These are phyloP conservation scores for Amblyopsis hoosieri DNA, from an alignment of 2,797 vertebrate genomes.

Conservation along the genomic window DNA sequence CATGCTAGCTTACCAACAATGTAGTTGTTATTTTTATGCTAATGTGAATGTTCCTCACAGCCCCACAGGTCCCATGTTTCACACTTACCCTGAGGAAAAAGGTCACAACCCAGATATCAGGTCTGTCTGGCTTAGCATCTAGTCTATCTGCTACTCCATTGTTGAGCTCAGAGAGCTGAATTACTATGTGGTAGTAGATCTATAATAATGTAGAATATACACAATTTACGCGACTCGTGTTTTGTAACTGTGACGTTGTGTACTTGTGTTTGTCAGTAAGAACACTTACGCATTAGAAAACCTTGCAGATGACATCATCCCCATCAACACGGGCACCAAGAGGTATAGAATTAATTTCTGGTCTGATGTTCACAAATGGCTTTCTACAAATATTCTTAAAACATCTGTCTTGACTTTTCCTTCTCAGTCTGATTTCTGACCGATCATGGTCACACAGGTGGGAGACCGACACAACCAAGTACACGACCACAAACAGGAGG, in stretches of 20 bases:
- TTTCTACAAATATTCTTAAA: neutral
- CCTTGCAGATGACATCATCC: constrained; percentile 51
- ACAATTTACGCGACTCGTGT: neutral
- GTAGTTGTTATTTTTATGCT: constrained; percentile 6
- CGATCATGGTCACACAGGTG: constrained; percentile 53
- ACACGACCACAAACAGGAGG: constrained; percentile 50
- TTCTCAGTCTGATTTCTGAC: constrained; percentile 34
- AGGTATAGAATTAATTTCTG: constrained; percentile 45
- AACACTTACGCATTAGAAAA: constrained; percentile 29
- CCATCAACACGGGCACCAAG: constrained; percentile 41
- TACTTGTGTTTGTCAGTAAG: constrained; percentile 33
- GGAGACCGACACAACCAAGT: constrained; percentile 42
- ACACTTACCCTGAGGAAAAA: constrained; percentile 15
- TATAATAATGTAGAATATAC: too few species aligned
- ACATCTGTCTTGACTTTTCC: neutral
- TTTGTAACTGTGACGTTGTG: constrained; percentile 4
- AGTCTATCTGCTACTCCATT: neutral
- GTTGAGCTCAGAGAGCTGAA: neutral
- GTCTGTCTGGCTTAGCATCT: constrained; percentile 21
- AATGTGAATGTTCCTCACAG: constrained; percentile 27
- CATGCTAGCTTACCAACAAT: neutral
- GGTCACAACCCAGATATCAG: constrained; percentile 27
- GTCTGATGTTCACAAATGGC: neutral
- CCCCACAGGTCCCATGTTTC: neutral
- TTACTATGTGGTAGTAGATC: neutral